Base-by-base conservation (phyloP, 2,113 vertebrate species). In the Phalacrocorax carbo region DNA sequence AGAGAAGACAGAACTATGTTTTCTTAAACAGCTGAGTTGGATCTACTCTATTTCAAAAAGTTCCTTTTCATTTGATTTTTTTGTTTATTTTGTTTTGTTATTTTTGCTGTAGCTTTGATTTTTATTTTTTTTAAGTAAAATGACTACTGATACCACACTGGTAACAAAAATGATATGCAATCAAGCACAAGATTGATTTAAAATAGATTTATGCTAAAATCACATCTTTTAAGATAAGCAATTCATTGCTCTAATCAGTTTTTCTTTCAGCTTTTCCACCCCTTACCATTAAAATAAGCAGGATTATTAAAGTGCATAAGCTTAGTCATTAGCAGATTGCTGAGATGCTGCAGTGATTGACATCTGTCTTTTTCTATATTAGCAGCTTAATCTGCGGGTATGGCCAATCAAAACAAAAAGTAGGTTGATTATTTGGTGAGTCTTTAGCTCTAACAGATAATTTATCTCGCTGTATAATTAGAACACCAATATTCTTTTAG, bases 181-280 rank as follows among this genome's bases (percentile, higher is more conserved):
- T 96, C 95, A 97, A 82, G 86, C n/a, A 61, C 12, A 91, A 82
- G 83, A 46, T 87, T 87, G 38, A 26, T 79, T 89, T 80, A 87
- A 96, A 89, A 85, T 58, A 88, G 69, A 95, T 95, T 87, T 89
- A 93, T 94, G 91, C 78, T 94, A 91, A 95, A 96, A 93, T 87
- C 87, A 62, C 44, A 66, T 91, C 54, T 87, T 95, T 91, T 51
- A 85, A 95, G 96, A 82, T 48, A 95, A 82, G 84, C 32, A 95
- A 70, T 94, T 93, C n/a, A 82, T 94, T 92, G 46, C 70, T 77
- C 62, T 95, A 96, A 95, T 96, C 96, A 96, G 40, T 82, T 96
- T 87, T 91, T 91, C 86, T 93, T 97, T 91, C 81, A 87, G 58
- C 26, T 87, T 86, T 90, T 75, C 60, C 36, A 80, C 62, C 21